Evolutionary conservation across 2,888 invertebrate species (phyloP), one percentile per base, ranked within the genome.

Genomic region (Tanytarsus gracilentus): DNA sequence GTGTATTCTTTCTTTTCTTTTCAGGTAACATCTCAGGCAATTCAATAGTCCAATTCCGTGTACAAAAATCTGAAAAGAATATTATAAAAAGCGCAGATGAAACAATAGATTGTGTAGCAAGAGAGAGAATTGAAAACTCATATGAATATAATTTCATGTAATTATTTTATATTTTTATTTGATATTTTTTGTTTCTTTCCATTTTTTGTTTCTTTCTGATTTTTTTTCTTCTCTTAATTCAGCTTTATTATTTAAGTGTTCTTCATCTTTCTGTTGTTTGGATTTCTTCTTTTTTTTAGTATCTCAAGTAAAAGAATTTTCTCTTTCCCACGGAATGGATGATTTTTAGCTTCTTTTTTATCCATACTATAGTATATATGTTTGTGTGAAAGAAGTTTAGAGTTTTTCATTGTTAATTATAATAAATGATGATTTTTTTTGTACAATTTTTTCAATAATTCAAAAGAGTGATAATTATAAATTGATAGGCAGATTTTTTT

Each of bases 181-280:
- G 18, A 55, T 55, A 55, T 26, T 55, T 52, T 55, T 55, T 55
- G 55, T 55, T 55, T 55, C 55, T 40, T 55, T 55, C 55, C 55
- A 55, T 39, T 55, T 39, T 55, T 40, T 55, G 39, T 55, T 21
- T 39, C 16, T 55, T 25, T 33, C 27, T 33, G 25, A 21, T 30
- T 21, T 39, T 53, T 58, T 48, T 29, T 40, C 23, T 58, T 30
- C 44, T 48, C 39, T 58, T 48, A 48, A 30, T 48, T 53, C 40
- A 39, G n/a, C 40, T 55, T n/a, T 50, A 55, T 29, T 58, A 48
- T 39, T 48, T 48, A 40, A 58, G 36, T 23, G 26, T 56, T 56
- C 21, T 33, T 39, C 23, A 48, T 48, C 39, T 11, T 55, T 9
- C 23, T 55, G 23, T 16, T 53, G 29, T 58, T 58, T 58, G 58